Conservation (phyloP, 1,140 invertebrate species). For the Psix sp. region DNA sequence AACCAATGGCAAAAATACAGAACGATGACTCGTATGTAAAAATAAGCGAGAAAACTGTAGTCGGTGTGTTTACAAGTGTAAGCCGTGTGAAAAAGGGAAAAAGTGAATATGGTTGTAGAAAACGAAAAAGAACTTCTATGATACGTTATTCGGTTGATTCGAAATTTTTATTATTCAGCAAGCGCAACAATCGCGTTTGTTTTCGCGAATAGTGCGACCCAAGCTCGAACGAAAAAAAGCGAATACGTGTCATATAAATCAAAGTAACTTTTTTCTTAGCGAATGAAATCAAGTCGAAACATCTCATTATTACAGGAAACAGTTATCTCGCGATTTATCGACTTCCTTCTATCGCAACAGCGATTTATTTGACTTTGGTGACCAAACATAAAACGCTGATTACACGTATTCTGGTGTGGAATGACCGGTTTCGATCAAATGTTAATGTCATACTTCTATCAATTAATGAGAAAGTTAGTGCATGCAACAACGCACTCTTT, state of each 20-base stretch:
- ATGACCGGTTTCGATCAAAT: conserved; percentile 39
- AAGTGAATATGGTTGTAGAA: conserved; percentile 48
- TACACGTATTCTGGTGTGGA: conserved; percentile 35
- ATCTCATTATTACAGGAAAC: too few species aligned
- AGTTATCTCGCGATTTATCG: too few species aligned
- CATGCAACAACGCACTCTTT: conserved; percentile 58
- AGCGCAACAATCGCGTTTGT: too few species aligned
- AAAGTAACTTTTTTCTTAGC: too few species aligned
- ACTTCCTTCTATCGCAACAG: too few species aligned
- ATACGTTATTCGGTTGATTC: conserved; percentile 36
- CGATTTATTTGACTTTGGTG: too few species aligned
- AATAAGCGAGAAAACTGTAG: conserved; percentile 67
- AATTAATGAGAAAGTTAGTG: conserved; percentile 58
- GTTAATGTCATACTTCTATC: conserved; percentile 59
- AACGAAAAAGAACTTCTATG: conserved; percentile 39
- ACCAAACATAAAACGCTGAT: too few species aligned
- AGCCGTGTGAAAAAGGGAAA: conserved; percentile 53
- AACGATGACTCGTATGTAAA: conserved; percentile 76
- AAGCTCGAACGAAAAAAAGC: too few species aligned
- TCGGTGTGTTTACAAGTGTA: conserved; percentile 42
- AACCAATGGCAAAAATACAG: conserved; percentile 74
- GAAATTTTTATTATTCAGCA: too few species aligned
- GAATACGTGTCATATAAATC: too few species aligned
- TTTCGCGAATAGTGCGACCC: too few species aligned
- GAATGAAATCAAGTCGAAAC: too few species aligned